Evolutionary conservation across 2,797 vertebrate genomes (phyloP).

Genomic region (Tragopan temminckii): DNA sequence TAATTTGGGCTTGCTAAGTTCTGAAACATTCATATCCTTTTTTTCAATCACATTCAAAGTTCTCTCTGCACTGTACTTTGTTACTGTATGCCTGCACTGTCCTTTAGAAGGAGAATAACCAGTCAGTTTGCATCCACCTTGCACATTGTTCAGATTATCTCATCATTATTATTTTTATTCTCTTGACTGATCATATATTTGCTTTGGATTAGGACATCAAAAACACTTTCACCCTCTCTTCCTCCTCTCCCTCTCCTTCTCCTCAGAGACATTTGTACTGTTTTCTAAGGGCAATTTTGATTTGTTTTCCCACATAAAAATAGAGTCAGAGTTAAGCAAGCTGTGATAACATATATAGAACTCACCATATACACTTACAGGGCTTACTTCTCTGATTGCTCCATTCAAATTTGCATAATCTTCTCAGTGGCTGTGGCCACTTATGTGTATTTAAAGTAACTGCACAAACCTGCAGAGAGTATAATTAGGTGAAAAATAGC

Average conservation of each 20-base stretch:
- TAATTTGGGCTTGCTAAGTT: neutral
- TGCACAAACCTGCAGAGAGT: neutral
- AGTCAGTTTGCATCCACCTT: neutral
- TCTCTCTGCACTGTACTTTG: neutral
- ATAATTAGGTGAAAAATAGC: constrained; percentile 46
- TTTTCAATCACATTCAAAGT: neutral
- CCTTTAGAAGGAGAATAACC: neutral
- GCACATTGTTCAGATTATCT: neutral
- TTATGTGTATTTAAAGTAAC: neutral
- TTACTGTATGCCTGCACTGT: neutral
- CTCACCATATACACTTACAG: neutral
- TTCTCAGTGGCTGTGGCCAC: neutral
- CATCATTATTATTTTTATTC: neutral
- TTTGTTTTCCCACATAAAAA: neutral
- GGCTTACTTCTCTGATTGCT: neutral
- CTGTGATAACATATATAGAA: neutral
- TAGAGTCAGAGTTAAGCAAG: neutral
- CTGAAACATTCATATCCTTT: neutral
- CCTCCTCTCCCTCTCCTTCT: neutral
- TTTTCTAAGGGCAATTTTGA: neutral
- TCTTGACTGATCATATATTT: neutral
- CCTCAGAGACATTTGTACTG: neutral
- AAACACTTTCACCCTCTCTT: neutral
- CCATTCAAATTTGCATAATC: neutral
- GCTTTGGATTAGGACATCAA: neutral